Evolutionary conservation across 1,140 invertebrate species (phyloP).

Genomic region (Monomorium pharaonis): DNA sequence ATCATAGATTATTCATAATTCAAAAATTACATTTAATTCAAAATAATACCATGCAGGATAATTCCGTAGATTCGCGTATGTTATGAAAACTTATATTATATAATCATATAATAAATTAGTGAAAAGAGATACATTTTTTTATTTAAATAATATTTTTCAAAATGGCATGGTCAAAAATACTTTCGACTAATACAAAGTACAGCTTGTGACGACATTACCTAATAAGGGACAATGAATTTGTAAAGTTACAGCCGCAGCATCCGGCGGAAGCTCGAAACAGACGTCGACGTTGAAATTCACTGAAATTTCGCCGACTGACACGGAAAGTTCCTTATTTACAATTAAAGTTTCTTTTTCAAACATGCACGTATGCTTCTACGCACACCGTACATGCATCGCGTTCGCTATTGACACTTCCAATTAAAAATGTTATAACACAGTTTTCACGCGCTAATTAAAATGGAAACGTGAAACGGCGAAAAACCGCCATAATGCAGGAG

Average conservation of each 20-base stretch:
- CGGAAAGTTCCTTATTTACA: conserved; percentile 49
- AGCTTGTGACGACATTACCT: neutral
- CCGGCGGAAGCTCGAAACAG: conserved; percentile 30
- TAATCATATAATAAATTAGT: neutral
- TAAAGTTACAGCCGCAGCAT: conserved; percentile 33
- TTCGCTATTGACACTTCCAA: conserved; percentile 50
- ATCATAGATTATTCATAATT: too few species aligned
- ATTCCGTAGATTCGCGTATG: too few species aligned
- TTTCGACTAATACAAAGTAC: neutral
- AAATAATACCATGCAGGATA: too few species aligned
- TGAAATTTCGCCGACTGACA: conserved; percentile 38
- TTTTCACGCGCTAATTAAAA: conserved; percentile 55
- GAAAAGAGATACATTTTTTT: too few species aligned
- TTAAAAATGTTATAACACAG: conserved; percentile 54
- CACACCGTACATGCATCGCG: too few species aligned
- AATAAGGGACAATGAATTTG: conserved; percentile 32
- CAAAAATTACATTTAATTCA: too few species aligned
- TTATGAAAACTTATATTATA: too few species aligned
- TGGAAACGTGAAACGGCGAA: conserved; percentile 32
- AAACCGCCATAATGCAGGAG: conserved; percentile 45
- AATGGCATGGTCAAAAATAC: neutral
- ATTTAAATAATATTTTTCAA: neutral
- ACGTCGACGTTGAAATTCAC: conserved; percentile 28
- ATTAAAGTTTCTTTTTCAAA: conserved; percentile 17
- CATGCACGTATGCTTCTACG: neutral